Conservation (phyloP, 2,888 invertebrate genomes). For the Agrotis puta region DNA sequence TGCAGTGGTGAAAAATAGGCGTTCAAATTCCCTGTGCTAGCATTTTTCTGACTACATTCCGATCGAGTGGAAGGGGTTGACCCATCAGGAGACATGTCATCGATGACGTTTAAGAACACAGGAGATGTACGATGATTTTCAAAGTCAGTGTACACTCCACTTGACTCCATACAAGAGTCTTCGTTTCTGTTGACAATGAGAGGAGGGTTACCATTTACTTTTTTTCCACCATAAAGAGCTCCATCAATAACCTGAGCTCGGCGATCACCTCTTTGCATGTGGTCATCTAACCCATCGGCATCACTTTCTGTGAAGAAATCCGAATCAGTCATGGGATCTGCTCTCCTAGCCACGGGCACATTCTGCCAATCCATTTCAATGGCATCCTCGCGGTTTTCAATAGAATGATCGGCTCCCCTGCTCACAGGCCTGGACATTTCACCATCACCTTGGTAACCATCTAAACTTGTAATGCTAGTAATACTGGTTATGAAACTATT, state of each 20-base stretch:
- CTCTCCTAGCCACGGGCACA: slow-evolving; percentile 92
- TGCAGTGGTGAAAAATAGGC: slow-evolving; percentile 78
- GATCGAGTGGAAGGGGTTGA: slow-evolving; percentile 90
- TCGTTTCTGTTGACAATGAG: slow-evolving; percentile 91
- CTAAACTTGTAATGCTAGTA: slow-evolving; percentile 97
- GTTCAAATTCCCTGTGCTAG: slow-evolving; percentile 78
- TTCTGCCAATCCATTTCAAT: slow-evolving; percentile 91
- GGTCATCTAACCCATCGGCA: slow-evolving; percentile 95
- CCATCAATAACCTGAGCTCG: slow-evolving; percentile 97
- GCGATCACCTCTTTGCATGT: slow-evolving; percentile 93
- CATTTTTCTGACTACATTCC: slow-evolving; percentile 88
- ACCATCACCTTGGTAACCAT: slow-evolving; percentile 98
- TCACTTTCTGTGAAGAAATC: slow-evolving; percentile 98
- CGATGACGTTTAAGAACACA: slow-evolving; percentile 91
- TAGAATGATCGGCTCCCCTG: slow-evolving; percentile 94
- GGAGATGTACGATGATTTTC: slow-evolving; percentile 92
- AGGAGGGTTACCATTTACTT: slow-evolving; percentile 90
- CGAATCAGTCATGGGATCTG: slow-evolving; percentile 97
- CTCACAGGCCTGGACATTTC: slow-evolving; percentile 97
- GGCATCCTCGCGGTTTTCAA: slow-evolving; percentile 89
- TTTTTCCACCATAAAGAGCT: slow-evolving; percentile 95
- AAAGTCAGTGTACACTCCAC: slow-evolving; percentile 96
- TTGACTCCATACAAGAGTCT: slow-evolving; percentile 96
- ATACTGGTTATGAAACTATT: slow-evolving; percentile 96
- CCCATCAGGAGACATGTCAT: slow-evolving; percentile 93